A percentile compares a stretch with the other conserved stretches of the same genome.
phyloP scores from a whole-genome alignment of 2,797 vertebrate genomes.

The Anguilla anguilla region DNA sequence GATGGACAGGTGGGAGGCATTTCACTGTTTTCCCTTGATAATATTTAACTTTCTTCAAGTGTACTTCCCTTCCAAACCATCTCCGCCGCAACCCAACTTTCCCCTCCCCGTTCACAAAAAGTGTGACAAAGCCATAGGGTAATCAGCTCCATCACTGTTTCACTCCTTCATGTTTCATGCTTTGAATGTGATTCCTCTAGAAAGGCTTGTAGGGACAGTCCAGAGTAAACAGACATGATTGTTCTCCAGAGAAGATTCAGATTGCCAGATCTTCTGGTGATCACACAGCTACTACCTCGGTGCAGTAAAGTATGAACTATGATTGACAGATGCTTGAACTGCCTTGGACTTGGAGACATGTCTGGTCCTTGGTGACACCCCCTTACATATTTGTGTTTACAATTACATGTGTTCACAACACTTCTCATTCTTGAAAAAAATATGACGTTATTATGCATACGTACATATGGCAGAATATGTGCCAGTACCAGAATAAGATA shows the following conservation, averaged over 20 bases:
- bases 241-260: background rate
- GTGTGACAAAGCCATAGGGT: background rate
- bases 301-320: background rate
- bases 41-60: background rate
- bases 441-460: background rate
- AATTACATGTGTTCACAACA: background rate
- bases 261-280: background rate
- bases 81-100: background rate
- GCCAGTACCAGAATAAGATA: background rate
- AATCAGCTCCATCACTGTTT: background rate
- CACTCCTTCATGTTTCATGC: background rate
- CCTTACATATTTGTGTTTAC: background rate
- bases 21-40: background rate
- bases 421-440: background rate
- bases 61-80: background rate
- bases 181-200: background rate
- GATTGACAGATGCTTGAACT: background rate
- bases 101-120: background rate
- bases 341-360: background rate
- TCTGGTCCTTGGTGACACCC: background rate
- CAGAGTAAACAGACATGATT: background rate
- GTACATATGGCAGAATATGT: background rate
- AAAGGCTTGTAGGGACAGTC: background rate
- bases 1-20: background rate
- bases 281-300: background rate